Evolutionary conservation across 2,113 vertebrate species (phyloP).

Genomic region (Scopus umbretta): DNA sequence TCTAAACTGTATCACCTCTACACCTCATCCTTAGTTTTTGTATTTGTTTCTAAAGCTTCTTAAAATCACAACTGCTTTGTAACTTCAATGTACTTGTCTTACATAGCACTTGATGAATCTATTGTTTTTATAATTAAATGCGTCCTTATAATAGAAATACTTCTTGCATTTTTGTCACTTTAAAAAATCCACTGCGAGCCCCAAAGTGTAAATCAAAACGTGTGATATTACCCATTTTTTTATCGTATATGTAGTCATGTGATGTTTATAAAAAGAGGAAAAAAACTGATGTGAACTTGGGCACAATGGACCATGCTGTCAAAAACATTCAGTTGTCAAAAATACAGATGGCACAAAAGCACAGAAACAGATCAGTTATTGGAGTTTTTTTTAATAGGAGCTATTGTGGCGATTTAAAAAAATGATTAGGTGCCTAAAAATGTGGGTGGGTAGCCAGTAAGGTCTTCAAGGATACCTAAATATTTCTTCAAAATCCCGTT

Average conservation of each 20-base stretch:
- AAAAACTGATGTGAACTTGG: conserved; percentile 26
- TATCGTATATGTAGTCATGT: neutral
- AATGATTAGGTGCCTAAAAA: neutral
- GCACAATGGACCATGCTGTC: conserved; percentile 45
- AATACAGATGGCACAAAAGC: conserved; percentile 62
- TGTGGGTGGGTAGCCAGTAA: neutral
- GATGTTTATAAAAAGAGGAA: neutral
- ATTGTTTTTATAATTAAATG: neutral
- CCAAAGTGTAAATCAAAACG: neutral
- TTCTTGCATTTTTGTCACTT: neutral
- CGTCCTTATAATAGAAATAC: neutral
- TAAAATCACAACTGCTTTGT: neutral
- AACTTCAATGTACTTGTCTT: neutral
- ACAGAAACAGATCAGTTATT: conserved; percentile 25
- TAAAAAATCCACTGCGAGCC: neutral
- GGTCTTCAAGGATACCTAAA: neutral
- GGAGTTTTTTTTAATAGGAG: neutral
- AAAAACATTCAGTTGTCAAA: conserved; percentile 62
- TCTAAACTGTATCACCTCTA: neutral
- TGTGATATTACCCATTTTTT: neutral
- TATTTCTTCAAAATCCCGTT: neutral
- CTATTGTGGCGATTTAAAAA: neutral
- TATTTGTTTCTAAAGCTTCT: neutral
- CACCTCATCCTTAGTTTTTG: neutral
- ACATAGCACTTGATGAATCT: neutral